Conservation (phyloP, 2,113 vertebrate genomes). For the Climacteris rufus region DNA sequence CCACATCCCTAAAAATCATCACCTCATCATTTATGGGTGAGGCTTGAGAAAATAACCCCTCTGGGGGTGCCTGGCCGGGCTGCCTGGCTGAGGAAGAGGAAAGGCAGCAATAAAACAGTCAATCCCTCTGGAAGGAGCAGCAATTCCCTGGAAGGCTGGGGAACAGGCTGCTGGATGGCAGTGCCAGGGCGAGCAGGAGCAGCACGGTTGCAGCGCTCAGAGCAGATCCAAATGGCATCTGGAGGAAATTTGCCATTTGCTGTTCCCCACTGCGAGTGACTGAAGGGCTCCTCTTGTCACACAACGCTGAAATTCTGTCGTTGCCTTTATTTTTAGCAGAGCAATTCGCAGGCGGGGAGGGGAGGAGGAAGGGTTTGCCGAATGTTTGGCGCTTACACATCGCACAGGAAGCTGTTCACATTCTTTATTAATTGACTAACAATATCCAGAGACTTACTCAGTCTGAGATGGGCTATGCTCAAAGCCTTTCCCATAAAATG, state of each 20-base stretch:
- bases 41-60: background rate
- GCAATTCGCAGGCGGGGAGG: background rate
- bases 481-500: background rate
- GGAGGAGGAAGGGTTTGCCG: slow-evolving; percentile 7
- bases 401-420: slow-evolving; percentile 11
- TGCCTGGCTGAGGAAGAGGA: background rate
- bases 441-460: slow-evolving; percentile 33
- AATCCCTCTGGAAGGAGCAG: background rate
- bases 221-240: background rate
- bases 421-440: slow-evolving; percentile 46
- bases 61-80: fast-evolving
- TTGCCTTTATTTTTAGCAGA: slow-evolving; percentile 50
- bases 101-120: background rate
- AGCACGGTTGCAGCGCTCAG: background rate
- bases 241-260: background rate
- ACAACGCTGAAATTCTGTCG: slow-evolving; percentile 30
- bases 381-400: slow-evolving; percentile 26
- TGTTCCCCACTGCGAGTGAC: background rate
- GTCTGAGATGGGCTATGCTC: background rate
- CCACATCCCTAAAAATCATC: background rate
- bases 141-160: fast-evolving
- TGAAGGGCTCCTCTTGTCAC: slow-evolving; percentile 14
- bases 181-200: background rate
- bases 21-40: background rate
- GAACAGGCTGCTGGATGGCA: background rate